Base-by-base conservation (phyloP, 2,888 invertebrate species). In the Crossocerus cetratus region DNA sequence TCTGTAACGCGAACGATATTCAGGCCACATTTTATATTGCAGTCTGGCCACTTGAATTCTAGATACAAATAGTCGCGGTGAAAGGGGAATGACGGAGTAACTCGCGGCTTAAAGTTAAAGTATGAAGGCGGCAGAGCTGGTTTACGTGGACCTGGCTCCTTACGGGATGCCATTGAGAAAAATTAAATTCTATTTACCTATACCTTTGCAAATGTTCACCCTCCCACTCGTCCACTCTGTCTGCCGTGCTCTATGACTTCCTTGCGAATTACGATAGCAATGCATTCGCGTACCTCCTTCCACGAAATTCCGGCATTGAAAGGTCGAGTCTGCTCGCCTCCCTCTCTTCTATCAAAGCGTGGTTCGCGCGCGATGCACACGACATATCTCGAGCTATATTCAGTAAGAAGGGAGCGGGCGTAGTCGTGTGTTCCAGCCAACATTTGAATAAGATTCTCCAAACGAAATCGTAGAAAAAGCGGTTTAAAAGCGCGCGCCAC, bases 61-160 rank as follows among this genome's bases (percentile, higher is more conserved):
- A 3, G 32, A 32, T 32, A 32, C 8, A 32, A 32, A 32, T 32
- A 32, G 32, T n/a, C n/a, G n/a, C n/a, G n/a, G n/a, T n/a, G 59
- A 72, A 64, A 69, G 64, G 64, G 64, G 65, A 69, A 65, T 67
- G 67, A 72, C 67, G 59, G 59, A 45, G 44, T 43, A n/a, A n/a
- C n/a, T n/a, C n/a, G n/a, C n/a, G n/a, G n/a, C n/a, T n/a, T n/a
- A n/a, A n/a, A n/a, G n/a, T 59, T 42, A 55, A 63, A 67, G 59
- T 72, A 68, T 57, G 32, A 32, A 32, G 1, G 32, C 8, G 8
- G 11, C 11, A 32, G 32, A 1, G 1, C 8, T 32, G 5, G 5
- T 32, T 32, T 32, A 11, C 11, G 8, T 5, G 3, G 11, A 5
- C 8, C 8, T 11, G 14, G 4, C 49, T 49, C 49, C 1, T 49